Percentiles rank a stretch among this genome's conserved stretches.
Evolutionary conservation across 1,140 invertebrate species (phyloP).

Genomic region (Pantala flavescens): DNA sequence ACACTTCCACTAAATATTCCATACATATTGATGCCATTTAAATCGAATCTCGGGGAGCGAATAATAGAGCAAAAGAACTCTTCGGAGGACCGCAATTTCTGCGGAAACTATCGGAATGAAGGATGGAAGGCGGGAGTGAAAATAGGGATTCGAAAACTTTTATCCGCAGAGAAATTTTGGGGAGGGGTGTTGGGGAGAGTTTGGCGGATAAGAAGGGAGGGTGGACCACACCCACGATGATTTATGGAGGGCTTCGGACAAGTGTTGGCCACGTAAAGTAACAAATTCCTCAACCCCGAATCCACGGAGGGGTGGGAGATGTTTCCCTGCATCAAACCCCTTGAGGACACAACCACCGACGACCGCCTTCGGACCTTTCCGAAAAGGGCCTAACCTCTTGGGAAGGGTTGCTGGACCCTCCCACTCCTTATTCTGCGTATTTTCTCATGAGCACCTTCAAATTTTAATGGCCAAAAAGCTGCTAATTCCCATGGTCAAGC

Average conservation of each 20-base stretch:
- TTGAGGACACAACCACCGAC: neutral
- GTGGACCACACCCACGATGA: neutral
- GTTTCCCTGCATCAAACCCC: neutral
- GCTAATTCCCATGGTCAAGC: too few species aligned
- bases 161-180: neutral
- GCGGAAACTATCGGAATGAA: neutral
- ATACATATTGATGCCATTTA: too few species aligned
- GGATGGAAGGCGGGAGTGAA: neutral
- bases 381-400: too few species aligned
- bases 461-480: too few species aligned
- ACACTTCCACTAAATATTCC: too few species aligned
- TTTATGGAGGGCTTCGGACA: neutral
- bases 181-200: neutral
- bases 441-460: too few species aligned
- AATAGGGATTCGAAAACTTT: neutral
- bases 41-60: too few species aligned
- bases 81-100: too few species aligned
- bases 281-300: slow-evolving; percentile 4
- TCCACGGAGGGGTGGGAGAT: neutral
- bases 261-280: slow-evolving; percentile 1
- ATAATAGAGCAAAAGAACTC: too few species aligned
- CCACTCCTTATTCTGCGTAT: too few species aligned
- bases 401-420: too few species aligned
- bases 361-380: too few species aligned
- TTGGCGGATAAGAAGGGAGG: neutral